phyloP scores from a whole-genome alignment of 2,888 invertebrate species.

The Agrochola macilenta region DNA sequence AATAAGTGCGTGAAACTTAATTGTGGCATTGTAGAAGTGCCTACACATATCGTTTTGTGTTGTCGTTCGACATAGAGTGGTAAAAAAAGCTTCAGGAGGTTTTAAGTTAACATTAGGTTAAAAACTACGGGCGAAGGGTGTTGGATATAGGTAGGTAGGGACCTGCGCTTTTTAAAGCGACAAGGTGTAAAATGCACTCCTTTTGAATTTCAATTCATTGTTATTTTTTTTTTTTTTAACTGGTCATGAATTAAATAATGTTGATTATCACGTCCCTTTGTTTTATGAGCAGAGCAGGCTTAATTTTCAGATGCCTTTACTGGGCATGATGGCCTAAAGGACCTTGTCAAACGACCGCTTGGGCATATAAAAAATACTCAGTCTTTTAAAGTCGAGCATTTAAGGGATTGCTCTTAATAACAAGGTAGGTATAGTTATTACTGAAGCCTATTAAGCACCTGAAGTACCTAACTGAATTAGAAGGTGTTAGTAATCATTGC shows the following conservation, averaged over 20 bases:
- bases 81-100: conserved; percentile 13
- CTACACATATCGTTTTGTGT: conserved; percentile 15
- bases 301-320: not conserved
- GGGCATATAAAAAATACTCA: not conserved
- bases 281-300: not conserved
- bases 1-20: not conserved
- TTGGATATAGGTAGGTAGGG: not conserved
- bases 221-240: not conserved
- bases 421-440: not conserved
- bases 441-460: not conserved
- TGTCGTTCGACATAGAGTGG: conserved; percentile 1
- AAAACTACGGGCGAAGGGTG: not conserved
- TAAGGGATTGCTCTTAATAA: not conserved
- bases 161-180: not conserved
- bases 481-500: not conserved
- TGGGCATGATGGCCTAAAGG: no score
- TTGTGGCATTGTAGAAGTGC: conserved; percentile 20
- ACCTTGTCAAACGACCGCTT: not conserved
- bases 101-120: not conserved
- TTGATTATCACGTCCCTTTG: not conserved
- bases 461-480: not conserved
- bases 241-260: not conserved
- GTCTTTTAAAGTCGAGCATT: not conserved
- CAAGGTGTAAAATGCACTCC: not conserved
- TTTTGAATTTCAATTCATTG: not conserved